A percentile compares a stretch with the other conserved stretches of the same genome.
Evolutionary conservation across 2,797 vertebrate genomes (phyloP).

Genomic region (Oryzias dopingdopingensis): DNA sequence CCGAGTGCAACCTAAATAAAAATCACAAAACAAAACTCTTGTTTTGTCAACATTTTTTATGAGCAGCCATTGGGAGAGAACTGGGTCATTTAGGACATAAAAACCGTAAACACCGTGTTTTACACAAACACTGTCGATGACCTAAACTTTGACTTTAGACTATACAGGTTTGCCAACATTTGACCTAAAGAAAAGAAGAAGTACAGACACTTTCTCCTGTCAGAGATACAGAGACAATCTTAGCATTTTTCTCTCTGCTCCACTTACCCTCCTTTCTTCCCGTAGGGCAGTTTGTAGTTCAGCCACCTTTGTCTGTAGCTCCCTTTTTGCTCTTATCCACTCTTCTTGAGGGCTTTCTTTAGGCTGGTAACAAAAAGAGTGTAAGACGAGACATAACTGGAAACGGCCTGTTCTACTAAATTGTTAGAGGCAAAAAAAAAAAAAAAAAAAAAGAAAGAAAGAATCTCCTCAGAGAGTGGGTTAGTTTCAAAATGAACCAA

Average conservation of each 20-base stretch:
- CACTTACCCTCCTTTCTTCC: conserved; percentile 78
- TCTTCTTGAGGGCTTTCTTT: conserved; percentile 55
- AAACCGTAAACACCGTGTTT: conserved; percentile 4
- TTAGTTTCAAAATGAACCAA: conserved; percentile 56
- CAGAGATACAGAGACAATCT: neutral
- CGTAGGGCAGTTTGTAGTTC: conserved; percentile 80
- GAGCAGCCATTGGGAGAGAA: conserved; percentile 12
- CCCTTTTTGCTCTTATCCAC: conserved; percentile 71
- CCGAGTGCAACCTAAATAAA: conserved; percentile 33
- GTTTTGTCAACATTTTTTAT: conserved; percentile 19
- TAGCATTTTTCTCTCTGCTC: conserved; percentile 2
- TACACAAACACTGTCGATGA: neutral
- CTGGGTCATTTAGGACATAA: neutral
- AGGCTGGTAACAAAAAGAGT: conserved; percentile 37
- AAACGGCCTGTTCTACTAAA: neutral
- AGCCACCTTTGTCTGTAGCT: conserved; percentile 73
- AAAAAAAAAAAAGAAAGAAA: neutral
- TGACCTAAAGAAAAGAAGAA: neutral
- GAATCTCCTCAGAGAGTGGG: neutral
- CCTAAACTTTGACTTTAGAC: neutral
- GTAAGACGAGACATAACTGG: neutral
- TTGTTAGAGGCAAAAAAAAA: neutral
- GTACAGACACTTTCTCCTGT: neutral
- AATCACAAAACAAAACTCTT: conserved; percentile 37
- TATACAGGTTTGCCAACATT: neutral